A percentile compares a stretch with the other conserved stretches of the same genome.
Evolutionary conservation across 2,113 vertebrate genomes (phyloP).

Genomic region (Nettapus auritus): DNA sequence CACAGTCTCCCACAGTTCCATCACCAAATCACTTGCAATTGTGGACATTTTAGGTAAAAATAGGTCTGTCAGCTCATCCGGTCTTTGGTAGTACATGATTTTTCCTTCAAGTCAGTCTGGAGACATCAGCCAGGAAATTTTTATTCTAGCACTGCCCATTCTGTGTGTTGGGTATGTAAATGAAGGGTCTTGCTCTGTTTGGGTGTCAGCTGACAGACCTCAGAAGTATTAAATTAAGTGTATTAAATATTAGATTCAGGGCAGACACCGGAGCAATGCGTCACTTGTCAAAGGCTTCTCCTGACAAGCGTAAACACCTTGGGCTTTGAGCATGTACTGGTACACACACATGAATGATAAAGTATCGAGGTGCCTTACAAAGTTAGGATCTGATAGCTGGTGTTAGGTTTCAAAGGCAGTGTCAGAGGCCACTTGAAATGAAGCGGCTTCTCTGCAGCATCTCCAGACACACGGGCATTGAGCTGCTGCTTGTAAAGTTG

Average conservation of each 20-base stretch:
- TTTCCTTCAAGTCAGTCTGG: not conserved
- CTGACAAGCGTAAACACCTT: not conserved
- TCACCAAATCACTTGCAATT: not conserved
- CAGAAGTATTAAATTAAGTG: too few relatives aligned
- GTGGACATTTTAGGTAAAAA: not conserved
- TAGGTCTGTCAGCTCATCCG: not conserved
- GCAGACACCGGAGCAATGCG: not conserved
- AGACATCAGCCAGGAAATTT: not conserved
- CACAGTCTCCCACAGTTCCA: fast-evolving
- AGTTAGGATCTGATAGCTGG: not conserved
- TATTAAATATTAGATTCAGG: too few relatives aligned
- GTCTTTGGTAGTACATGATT: not conserved
- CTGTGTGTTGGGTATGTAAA: not conserved
- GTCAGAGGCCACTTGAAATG: not conserved
- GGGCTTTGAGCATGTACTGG: fast-evolving
- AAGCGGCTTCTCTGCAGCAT: not conserved
- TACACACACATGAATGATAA: not conserved
- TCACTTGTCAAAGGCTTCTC: not conserved
- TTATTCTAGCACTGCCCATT: not conserved
- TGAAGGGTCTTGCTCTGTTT: not conserved
- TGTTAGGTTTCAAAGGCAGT: not conserved
- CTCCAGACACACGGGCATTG: not conserved
- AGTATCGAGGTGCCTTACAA: not conserved
- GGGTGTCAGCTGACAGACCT: not conserved
- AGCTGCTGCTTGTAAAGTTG: not conserved